Percentiles rank a stretch among this genome's conserved stretches.
Conservation (phyloP, 2,888 invertebrate species). For the Chelonus formosanus region DNA sequence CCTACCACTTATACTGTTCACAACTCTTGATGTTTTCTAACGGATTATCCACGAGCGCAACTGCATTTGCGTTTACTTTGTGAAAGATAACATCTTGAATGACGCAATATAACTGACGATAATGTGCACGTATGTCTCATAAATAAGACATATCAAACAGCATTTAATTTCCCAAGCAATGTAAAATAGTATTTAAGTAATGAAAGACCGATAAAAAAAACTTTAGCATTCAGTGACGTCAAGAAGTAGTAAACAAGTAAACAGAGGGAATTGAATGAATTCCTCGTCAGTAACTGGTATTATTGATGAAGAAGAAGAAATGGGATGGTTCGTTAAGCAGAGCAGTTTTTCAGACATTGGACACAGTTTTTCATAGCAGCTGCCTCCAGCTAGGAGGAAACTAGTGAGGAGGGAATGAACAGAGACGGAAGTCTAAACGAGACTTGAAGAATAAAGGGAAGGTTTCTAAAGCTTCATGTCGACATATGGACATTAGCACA, state of each 20-base stretch:
- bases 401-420: constrained; percentile 26
- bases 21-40: constrained; percentile 18
- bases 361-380: constrained; percentile 53
- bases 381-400: constrained; percentile 34
- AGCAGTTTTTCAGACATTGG: constrained; percentile 52
- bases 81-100: too few species aligned
- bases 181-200: too few species aligned
- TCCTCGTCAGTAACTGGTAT: constrained; percentile 45
- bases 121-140: too few species aligned
- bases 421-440: not conserved
- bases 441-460: too few species aligned
- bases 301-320: constrained; percentile 51
- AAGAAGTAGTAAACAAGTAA: too few species aligned
- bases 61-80: constrained; percentile 1
- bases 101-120: too few species aligned
- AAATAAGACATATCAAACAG: too few species aligned
- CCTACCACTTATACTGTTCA: constrained; percentile 8
- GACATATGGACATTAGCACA: not conserved
- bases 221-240: too few species aligned
- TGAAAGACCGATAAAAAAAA: too few species aligned
- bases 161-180: too few species aligned
- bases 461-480: not conserved
- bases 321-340: constrained; percentile 60
- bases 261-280: constrained; percentile 4
- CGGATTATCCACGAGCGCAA: constrained; percentile 21